phyloP scores from a whole-genome alignment of 2,797 vertebrate genomes.

The Cetoscarus ocellatus region DNA sequence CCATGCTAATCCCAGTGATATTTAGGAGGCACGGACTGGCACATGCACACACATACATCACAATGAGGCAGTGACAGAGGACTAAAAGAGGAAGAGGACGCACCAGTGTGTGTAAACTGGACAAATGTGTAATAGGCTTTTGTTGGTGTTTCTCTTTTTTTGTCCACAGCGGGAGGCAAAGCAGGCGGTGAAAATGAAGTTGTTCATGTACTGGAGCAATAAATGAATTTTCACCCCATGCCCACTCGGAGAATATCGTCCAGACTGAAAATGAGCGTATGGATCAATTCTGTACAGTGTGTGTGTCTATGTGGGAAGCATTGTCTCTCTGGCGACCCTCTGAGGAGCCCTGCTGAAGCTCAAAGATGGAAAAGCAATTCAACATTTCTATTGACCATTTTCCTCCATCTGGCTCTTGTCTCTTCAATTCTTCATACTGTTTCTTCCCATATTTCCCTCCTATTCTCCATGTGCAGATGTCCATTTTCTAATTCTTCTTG shows the following conservation, averaged over 20 bases:
- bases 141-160: constrained; percentile 53
- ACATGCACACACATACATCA: constrained; percentile 19
- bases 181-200: constrained; percentile 45
- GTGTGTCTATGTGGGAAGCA: constrained; percentile 6
- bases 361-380: constrained; percentile 47
- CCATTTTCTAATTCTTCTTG: not conserved
- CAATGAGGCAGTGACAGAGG: constrained; percentile 26
- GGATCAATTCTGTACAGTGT: constrained; percentile 35
- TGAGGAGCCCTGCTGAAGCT: constrained; percentile 26
- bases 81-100: constrained; percentile 37
- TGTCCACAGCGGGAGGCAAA: constrained; percentile 44
- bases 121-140: constrained; percentile 52
- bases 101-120: constrained; percentile 41
- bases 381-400: constrained; percentile 33
- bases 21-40: constrained; percentile 70
- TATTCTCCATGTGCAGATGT: not conserved
- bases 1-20: constrained; percentile 81
- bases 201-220: constrained; percentile 48
- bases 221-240: constrained; percentile 51
- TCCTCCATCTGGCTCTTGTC: constrained; percentile 1
- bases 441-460: constrained; percentile 4
- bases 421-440: not conserved
- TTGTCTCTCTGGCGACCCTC: constrained; percentile 44
- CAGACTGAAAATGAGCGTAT: constrained; percentile 45
- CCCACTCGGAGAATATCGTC: constrained; percentile 42